These are phyloP conservation scores for Thaumetopoea pityocampa DNA, from an alignment of 1,140 invertebrate genomes.

Conservation along the genomic window DNA sequence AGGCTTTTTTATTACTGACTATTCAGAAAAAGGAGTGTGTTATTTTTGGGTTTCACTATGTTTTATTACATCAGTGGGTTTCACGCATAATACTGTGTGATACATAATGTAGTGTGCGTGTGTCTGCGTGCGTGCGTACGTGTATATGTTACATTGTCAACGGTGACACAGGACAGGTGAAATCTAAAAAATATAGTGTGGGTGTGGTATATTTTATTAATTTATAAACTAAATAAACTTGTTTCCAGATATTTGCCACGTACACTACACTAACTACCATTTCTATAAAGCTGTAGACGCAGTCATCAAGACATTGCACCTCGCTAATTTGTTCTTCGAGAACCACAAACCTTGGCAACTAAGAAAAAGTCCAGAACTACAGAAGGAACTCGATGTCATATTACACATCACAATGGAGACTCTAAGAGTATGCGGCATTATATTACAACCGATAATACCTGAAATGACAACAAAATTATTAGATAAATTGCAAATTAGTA, in stretches of 20 bases:
- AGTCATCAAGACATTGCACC: constrained; percentile 84
- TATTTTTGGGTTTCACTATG: too few relatives aligned
- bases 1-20: too few relatives aligned
- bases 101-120: too few relatives aligned
- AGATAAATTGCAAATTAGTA: constrained; percentile 79
- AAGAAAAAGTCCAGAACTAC: constrained; percentile 58
- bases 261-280: constrained; percentile 85
- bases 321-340: constrained; percentile 92
- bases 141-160: too few relatives aligned
- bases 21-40: too few relatives aligned
- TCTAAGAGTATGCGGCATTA: constrained; percentile 84
- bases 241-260: constrained; percentile 74
- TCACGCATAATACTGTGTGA: too few relatives aligned
- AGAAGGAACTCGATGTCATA: constrained; percentile 81
- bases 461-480: constrained; percentile 80
- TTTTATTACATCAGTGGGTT: too few relatives aligned
- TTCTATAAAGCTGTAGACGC: constrained; percentile 90
- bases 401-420: constrained; percentile 91
- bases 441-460: constrained; percentile 92
- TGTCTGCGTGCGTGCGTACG: too few relatives aligned
- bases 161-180: too few relatives aligned
- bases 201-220: too few relatives aligned
- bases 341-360: constrained; percentile 92
- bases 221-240: neutral
- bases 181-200: too few relatives aligned